Conservation (phyloP, 1,140 invertebrate species). For the Laupala kohalensis region DNA sequence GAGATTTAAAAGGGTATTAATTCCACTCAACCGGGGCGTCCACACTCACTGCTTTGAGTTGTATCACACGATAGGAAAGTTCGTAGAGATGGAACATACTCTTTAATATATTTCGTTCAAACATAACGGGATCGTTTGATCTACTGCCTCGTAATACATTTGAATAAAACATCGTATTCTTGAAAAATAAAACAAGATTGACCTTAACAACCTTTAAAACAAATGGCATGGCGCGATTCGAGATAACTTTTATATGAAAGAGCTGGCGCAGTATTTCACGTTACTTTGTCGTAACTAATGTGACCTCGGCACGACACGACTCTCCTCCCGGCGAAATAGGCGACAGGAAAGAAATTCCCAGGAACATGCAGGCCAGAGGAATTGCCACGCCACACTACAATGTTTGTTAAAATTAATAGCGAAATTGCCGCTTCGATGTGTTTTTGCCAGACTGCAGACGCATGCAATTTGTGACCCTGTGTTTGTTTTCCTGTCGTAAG, state of each 20-base stretch:
- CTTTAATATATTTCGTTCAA: too few species aligned
- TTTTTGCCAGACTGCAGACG: not conserved
- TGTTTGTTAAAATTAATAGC: not conserved
- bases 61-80: too few species aligned
- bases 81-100: too few species aligned
- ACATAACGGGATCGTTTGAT: too few species aligned
- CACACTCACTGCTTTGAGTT: too few species aligned
- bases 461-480: not conserved
- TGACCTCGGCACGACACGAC: not conserved
- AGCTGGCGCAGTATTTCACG: not conserved
- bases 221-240: not conserved
- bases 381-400: not conserved
- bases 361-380: not conserved
- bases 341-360: not conserved
- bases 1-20: too few species aligned
- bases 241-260: not conserved
- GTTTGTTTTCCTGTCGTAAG: not conserved
- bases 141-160: too few species aligned
- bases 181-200: too few species aligned
- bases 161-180: too few species aligned
- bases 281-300: not conserved
- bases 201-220: not conserved
- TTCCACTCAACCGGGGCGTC: too few species aligned
- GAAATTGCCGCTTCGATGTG: not conserved
- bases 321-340: not conserved